A percentile compares a stretch with the other conserved stretches of the same genome.
Evolutionary conservation across 2,888 invertebrate species (phyloP).

Genomic region (Dermolepida albohirtum): DNA sequence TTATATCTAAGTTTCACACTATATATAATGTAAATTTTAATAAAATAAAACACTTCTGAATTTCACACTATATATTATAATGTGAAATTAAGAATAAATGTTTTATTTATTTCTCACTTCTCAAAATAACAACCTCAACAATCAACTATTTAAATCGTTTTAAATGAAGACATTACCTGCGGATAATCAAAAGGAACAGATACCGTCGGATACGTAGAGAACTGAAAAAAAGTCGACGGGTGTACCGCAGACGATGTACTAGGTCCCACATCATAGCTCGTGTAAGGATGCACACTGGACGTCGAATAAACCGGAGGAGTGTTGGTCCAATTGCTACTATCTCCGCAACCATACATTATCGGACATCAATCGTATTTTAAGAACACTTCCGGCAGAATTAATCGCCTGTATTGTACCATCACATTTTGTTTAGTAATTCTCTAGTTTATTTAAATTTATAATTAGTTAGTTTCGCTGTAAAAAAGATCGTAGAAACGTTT

Average conservation of each 20-base stretch:
- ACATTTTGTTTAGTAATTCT: too few relatives aligned
- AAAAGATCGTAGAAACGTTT: background rate
- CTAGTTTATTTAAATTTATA: too few relatives aligned
- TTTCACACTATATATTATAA: too few relatives aligned
- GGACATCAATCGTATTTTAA: background rate
- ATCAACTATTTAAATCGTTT: background rate
- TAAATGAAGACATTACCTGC: constrained; percentile 52
- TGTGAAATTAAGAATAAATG: too few relatives aligned
- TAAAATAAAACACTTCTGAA: too few relatives aligned
- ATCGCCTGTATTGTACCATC: too few relatives aligned
- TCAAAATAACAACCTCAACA: too few relatives aligned
- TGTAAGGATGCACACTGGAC: constrained; percentile 49
- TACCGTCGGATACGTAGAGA: constrained; percentile 56
- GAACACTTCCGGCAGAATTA: background rate
- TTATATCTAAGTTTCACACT: too few relatives aligned
- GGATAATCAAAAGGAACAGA: constrained; percentile 60
- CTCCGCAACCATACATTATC: constrained; percentile 42
- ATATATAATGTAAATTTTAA: too few relatives aligned
- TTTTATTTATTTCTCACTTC: too few relatives aligned
- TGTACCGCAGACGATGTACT: constrained; percentile 50
- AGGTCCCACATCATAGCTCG: constrained; percentile 56
- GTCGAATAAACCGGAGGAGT: constrained; percentile 41
- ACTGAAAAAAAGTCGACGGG: constrained; percentile 55
- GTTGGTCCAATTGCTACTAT: constrained; percentile 41
- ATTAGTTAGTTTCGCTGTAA: background rate